These are phyloP conservation scores for Musca domestica DNA, from an alignment of 1,140 invertebrate genomes.

Conservation along the genomic window DNA sequence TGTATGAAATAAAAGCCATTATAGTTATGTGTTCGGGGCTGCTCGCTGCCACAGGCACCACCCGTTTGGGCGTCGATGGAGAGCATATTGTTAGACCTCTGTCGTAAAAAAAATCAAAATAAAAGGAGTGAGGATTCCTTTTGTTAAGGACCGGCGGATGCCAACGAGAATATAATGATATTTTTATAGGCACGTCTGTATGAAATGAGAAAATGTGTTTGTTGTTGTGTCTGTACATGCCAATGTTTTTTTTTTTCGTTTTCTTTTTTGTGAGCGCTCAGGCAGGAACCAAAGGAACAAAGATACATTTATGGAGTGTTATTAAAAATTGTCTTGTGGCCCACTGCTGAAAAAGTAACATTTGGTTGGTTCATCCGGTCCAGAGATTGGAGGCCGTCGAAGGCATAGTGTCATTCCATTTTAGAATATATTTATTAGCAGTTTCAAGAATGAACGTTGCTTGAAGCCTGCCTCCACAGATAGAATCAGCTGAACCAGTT, in stretches of 20 bases:
- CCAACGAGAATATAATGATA: slow-evolving; percentile 39
- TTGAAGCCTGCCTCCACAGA: too few relatives aligned
- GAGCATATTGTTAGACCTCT: background rate
- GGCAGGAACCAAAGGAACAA: background rate
- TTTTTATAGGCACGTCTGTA: slow-evolving; percentile 43
- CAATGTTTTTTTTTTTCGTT: too few relatives aligned
- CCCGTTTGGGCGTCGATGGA: background rate
- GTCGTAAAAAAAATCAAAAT: background rate
- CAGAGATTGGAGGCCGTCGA: background rate
- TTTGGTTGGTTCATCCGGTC: background rate
- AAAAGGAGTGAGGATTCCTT: background rate
- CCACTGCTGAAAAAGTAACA: slow-evolving; percentile 7
- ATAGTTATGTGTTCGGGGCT: background rate
- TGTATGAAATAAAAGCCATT: background rate
- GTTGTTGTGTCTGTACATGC: too few relatives aligned
- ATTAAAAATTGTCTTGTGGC: slow-evolving; percentile 12
- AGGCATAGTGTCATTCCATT: background rate
- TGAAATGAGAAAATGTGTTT: too few relatives aligned
- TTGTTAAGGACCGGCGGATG: slow-evolving; percentile 13
- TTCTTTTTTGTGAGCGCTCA: too few relatives aligned
- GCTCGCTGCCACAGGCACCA: background rate
- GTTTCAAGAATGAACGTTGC: too few relatives aligned
- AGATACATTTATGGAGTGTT: slow-evolving; percentile 2
- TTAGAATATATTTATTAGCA: too few relatives aligned
- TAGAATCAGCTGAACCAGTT: too few relatives aligned